Percentiles rank a stretch among this genome's conserved stretches.
Conservation (phyloP, 2,797 vertebrate genomes). For the Aquila chrysaetos region DNA sequence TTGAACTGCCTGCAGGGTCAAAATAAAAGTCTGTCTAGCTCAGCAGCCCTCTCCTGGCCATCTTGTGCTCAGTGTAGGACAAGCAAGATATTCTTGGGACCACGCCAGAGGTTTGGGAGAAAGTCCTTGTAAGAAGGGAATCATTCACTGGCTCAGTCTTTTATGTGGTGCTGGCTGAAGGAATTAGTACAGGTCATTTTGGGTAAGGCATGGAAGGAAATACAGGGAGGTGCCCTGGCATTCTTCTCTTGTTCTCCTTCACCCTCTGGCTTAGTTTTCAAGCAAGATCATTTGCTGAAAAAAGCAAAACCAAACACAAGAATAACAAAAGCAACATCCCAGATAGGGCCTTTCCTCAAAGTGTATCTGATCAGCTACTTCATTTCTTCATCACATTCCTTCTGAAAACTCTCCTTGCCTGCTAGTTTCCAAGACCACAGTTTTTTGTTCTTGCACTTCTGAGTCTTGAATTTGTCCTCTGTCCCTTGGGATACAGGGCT, state of each 20-base stretch:
- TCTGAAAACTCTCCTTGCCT: neutral
- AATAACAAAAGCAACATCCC: neutral
- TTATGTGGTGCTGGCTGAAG: neutral
- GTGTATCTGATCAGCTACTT: neutral
- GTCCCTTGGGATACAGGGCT: neutral
- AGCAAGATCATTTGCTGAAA: neutral
- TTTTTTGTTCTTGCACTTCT: neutral
- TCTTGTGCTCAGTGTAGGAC: neutral
- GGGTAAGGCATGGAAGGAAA: neutral
- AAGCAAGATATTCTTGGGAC: neutral
- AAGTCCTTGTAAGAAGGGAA: neutral
- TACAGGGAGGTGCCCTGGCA: neutral
- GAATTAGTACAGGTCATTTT: neutral
- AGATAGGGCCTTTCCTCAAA: neutral
- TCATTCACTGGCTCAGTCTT: neutral
- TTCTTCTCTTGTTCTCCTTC: neutral
- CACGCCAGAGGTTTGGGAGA: neutral
- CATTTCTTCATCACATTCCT: neutral
- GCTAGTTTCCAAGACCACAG: neutral
- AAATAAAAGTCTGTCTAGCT: neutral
- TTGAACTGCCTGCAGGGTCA: neutral
- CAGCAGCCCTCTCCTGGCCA: neutral
- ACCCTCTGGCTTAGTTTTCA: neutral
- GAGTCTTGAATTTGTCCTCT: neutral
- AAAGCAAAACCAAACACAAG: neutral